Evolutionary conservation across 2,113 vertebrate genomes (phyloP).

Genomic region (Xenopus tropicalis): DNA sequence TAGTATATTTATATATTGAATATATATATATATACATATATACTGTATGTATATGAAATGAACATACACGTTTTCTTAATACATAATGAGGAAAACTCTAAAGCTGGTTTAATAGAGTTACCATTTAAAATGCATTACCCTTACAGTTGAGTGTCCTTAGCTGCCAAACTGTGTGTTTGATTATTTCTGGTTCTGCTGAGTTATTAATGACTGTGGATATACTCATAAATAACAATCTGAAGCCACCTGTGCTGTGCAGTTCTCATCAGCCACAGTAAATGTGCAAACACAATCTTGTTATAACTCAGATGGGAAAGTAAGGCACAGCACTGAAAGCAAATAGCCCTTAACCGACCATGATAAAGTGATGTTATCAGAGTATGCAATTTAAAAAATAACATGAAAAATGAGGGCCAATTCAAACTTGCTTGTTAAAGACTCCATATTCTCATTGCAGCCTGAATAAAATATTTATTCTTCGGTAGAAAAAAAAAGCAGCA

Average conservation of each 20-base stretch:
- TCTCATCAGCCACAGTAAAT: constrained; percentile 44
- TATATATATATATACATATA: no score
- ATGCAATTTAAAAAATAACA: constrained; percentile 45
- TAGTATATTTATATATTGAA: no score
- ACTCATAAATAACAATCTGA: constrained; percentile 44
- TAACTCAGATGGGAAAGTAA: constrained; percentile 45
- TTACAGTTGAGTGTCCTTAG: constrained; percentile 37
- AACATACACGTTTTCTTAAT: no score
- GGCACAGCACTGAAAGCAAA: constrained; percentile 41
- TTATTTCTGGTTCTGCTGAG: constrained; percentile 41
- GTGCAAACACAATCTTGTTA: constrained; percentile 46
- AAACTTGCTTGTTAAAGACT: constrained; percentile 41
- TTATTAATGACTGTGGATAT: constrained; percentile 38
- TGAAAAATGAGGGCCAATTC: constrained; percentile 43
- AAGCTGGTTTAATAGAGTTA: constrained; percentile 36
- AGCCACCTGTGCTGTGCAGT: constrained; percentile 38
- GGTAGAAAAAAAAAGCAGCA: background rate
- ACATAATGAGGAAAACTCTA: no score
- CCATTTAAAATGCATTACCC: constrained; percentile 44
- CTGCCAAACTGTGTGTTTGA: constrained; percentile 38
- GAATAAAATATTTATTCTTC: constrained; percentile 24
- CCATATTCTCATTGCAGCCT: constrained; percentile 32
- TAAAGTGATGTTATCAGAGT: constrained; percentile 45
- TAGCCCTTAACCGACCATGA: constrained; percentile 45
- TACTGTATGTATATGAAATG: no score